Evolutionary conservation across 2,888 invertebrate genomes (phyloP).

Genomic region (Drosophila multiciliata): DNA sequence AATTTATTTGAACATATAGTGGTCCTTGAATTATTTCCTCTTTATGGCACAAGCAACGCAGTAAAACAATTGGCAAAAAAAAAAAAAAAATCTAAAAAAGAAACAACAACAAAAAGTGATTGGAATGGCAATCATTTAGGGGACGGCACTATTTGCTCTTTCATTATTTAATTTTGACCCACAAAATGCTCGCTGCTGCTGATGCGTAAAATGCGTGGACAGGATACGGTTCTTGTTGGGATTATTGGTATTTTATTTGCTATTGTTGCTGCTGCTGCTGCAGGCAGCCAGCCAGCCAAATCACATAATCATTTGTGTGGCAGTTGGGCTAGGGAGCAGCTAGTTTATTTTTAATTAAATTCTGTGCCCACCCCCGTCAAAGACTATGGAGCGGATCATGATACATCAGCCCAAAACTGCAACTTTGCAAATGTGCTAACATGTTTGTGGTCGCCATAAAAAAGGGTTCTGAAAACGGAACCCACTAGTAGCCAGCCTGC

Average conservation of each 20-base stretch:
- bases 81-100: slow-evolving; percentile 1
- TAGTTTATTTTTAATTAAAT: slow-evolving; percentile 76
- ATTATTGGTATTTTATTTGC: slow-evolving; percentile 12
- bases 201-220: slow-evolving; percentile 39
- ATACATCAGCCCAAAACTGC: slow-evolving; percentile 45
- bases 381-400: slow-evolving; percentile 42
- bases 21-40: slow-evolving; percentile 21
- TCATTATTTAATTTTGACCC: slow-evolving; percentile 63
- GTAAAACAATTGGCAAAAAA: slow-evolving; percentile 23
- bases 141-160: slow-evolving; percentile 31
- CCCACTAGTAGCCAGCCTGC: slow-evolving; percentile 16
- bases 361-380: slow-evolving; percentile 33
- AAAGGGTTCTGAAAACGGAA: slow-evolving; percentile 54
- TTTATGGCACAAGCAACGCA: slow-evolving; percentile 37
- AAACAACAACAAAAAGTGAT: not conserved
- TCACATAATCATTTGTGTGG: slow-evolving; percentile 57
- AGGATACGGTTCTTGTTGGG: slow-evolving; percentile 1
- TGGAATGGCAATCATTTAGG: slow-evolving; percentile 49
- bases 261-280: slow-evolving; percentile 14
- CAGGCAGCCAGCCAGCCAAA: slow-evolving; percentile 24
- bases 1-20: slow-evolving; percentile 10
- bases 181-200: slow-evolving; percentile 40
- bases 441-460: slow-evolving; percentile 73
- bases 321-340: slow-evolving; percentile 12
- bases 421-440: slow-evolving; percentile 69